Conservation (phyloP, 2,888 invertebrate genomes). For the Heliconius ethilla region DNA sequence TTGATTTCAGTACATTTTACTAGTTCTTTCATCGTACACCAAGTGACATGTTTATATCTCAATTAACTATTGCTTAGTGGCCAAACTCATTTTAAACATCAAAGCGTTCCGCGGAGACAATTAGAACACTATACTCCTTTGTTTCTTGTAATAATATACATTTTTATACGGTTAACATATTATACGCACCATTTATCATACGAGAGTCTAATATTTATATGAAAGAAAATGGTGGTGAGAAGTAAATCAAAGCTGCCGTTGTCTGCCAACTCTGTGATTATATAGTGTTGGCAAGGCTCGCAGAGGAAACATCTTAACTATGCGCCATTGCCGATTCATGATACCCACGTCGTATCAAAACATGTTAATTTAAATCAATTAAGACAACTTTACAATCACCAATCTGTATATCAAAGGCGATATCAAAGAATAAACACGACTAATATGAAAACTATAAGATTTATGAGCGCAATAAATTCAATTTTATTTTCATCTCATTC, state of each 20-base stretch:
- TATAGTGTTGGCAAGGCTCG: slow-evolving; percentile 65
- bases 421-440: slow-evolving; percentile 42
- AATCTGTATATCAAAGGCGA: slow-evolving; percentile 42
- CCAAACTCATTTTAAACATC: slow-evolving; percentile 43
- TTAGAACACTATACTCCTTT: slow-evolving; percentile 47
- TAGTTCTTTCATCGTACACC: slow-evolving; percentile 44
- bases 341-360: slow-evolving; percentile 58
- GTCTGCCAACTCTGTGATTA: slow-evolving; percentile 69
- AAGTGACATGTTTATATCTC: slow-evolving; percentile 39
- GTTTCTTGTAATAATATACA: slow-evolving; percentile 46
- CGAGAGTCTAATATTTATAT: slow-evolving; percentile 52
- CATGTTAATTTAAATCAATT: slow-evolving; percentile 61
- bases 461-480: slow-evolving; percentile 41
- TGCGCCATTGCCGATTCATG: slow-evolving; percentile 51
- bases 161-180: slow-evolving; percentile 44
- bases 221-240: slow-evolving; percentile 63
- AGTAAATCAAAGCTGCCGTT: slow-evolving; percentile 73
- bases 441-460: slow-evolving; percentile 38
- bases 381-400: slow-evolving; percentile 48
- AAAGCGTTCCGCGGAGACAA: slow-evolving; percentile 44
- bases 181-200: slow-evolving; percentile 49
- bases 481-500: slow-evolving; percentile 41
- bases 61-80: slow-evolving; percentile 39
- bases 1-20: slow-evolving; percentile 37
- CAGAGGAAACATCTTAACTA: slow-evolving; percentile 64